Percentiles rank a stretch among this genome's conserved stretches.
phyloP scores from a whole-genome alignment of 2,888 invertebrate species.

The Seira musarum region DNA sequence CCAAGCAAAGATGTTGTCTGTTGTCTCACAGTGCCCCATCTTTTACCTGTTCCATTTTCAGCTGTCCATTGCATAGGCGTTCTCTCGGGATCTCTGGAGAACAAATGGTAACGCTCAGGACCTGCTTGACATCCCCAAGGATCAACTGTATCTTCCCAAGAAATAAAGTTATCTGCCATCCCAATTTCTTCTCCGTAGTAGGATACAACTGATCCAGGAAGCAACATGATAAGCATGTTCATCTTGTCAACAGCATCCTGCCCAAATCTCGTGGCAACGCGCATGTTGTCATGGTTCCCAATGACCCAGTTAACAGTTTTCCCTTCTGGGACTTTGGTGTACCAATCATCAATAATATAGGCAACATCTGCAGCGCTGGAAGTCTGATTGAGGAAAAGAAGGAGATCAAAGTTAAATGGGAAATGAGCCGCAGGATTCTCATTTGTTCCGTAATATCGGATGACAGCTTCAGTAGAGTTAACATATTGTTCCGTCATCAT shows the following conservation, averaged over 20 bases:
- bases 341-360: slow-evolving; percentile 78
- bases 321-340: slow-evolving; percentile 71
- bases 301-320: slow-evolving; percentile 74
- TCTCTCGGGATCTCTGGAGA: slow-evolving; percentile 66
- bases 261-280: slow-evolving; percentile 82
- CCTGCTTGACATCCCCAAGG: slow-evolving; percentile 55
- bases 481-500: slow-evolving; percentile 70
- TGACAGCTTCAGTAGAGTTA: slow-evolving; percentile 60
- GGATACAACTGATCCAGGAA: slow-evolving; percentile 75
- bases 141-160: slow-evolving; percentile 57
- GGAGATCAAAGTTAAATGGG: slow-evolving; percentile 71
- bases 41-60: slow-evolving; percentile 70
- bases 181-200: slow-evolving; percentile 67
- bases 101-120: slow-evolving; percentile 61
- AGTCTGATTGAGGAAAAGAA: slow-evolving; percentile 44
- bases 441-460: slow-evolving; percentile 71
- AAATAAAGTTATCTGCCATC: slow-evolving; percentile 52
- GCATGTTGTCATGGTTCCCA: slow-evolving; percentile 84
- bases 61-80: slow-evolving; percentile 70
- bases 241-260: slow-evolving; percentile 77
- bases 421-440: slow-evolving; percentile 70
- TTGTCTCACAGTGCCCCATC: background rate
- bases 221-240: slow-evolving; percentile 84
- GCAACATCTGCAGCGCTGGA: slow-evolving; percentile 79
- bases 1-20: background rate